Evolutionary conservation across 2,113 vertebrate genomes (phyloP).

Genomic region (Scortum barcoo): DNA sequence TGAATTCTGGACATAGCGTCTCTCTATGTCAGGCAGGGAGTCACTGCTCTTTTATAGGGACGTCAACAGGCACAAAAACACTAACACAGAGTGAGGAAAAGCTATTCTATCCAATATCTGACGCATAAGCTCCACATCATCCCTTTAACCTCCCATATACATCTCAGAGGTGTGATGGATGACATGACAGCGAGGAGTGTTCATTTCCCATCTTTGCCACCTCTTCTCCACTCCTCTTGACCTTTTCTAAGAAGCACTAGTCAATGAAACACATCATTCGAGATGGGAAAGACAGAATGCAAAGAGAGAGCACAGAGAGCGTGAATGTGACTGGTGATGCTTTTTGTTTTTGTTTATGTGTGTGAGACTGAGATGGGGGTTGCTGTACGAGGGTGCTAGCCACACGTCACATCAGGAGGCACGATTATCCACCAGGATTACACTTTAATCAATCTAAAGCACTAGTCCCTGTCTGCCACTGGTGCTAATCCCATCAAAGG

Average conservation of each 20-base stretch:
- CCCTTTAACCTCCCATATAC: conserved; percentile 19
- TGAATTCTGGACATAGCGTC: neutral
- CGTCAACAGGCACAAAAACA: neutral
- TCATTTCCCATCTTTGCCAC: conserved; percentile 33
- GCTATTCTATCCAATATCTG: neutral
- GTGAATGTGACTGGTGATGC: neutral
- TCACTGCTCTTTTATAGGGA: neutral
- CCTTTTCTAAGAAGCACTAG: conserved; percentile 30
- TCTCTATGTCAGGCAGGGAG: neutral
- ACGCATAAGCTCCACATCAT: neutral
- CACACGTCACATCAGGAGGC: conserved; percentile 75
- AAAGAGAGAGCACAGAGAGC: neutral
- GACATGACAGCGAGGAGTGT: neutral
- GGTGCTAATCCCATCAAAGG: conserved; percentile 78
- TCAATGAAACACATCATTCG: conserved; percentile 4
- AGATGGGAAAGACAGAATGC: neutral
- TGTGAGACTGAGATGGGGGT: neutral
- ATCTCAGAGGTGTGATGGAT: conserved; percentile 23
- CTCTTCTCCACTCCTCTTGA: conserved; percentile 26
- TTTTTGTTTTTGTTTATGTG: conserved; percentile 42
- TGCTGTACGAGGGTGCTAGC: conserved; percentile 30
- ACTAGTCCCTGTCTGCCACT: conserved; percentile 73
- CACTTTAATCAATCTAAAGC: conserved; percentile 83
- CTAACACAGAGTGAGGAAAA: neutral
- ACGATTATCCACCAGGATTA: conserved; percentile 81